A percentile compares a stretch with the other conserved stretches of the same genome.
Conservation (phyloP, 2,888 invertebrate species). For the Brachycybe producta region DNA sequence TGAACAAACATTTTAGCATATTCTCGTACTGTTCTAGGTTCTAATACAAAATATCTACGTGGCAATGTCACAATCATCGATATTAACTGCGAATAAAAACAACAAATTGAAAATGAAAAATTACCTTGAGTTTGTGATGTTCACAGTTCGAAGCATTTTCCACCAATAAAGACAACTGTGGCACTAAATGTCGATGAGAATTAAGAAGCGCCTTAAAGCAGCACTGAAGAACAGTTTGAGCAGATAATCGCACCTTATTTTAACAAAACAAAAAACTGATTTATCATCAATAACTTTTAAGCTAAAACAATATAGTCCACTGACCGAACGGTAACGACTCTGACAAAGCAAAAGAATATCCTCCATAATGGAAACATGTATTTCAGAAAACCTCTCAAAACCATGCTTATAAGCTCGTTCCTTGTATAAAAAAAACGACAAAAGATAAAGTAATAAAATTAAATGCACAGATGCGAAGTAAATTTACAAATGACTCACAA, state of each 20-base stretch:
- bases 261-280: slow-evolving; percentile 16
- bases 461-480: background rate
- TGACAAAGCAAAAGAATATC: slow-evolving; percentile 49
- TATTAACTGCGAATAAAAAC: too few species aligned
- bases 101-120: slow-evolving; percentile 20
- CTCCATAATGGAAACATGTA: slow-evolving; percentile 47
- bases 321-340: slow-evolving; percentile 55
- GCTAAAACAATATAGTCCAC: slow-evolving; percentile 11
- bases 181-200: slow-evolving; percentile 53
- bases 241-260: slow-evolving; percentile 47
- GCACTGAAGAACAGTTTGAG: slow-evolving; percentile 52
- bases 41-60: too few species aligned
- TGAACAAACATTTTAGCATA: too few species aligned
- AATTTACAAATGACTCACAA: background rate
- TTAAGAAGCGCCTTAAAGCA: slow-evolving; percentile 53
- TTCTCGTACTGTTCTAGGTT: too few species aligned
- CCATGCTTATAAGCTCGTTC: slow-evolving; percentile 32
- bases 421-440: slow-evolving; percentile 29
- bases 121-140: slow-evolving; percentile 55
- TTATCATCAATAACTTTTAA: background rate
- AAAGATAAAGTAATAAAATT: background rate
- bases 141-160: slow-evolving; percentile 42
- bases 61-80: too few species aligned
- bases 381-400: slow-evolving; percentile 37
- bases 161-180: slow-evolving; percentile 44